phyloP scores from a whole-genome alignment of 1,140 invertebrate genomes.

The Mya arenaria region DNA sequence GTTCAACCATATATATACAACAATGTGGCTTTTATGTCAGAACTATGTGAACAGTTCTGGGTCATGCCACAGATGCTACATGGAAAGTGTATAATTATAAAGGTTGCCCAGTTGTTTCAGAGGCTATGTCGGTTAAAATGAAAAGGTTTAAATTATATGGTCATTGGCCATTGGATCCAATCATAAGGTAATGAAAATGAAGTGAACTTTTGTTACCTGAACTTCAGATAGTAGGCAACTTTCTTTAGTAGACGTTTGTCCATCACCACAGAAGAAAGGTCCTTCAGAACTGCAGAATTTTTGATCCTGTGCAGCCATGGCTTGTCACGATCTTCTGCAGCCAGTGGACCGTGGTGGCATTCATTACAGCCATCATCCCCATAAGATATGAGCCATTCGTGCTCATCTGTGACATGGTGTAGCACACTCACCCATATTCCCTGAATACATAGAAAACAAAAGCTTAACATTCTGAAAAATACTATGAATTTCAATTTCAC shows the following conservation, averaged over 20 bases:
- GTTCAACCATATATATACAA: no score
- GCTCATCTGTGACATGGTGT: constrained; percentile 32
- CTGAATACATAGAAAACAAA: neutral
- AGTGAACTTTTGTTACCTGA: neutral
- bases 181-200: neutral
- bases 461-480: no score
- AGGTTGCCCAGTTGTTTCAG: no score
- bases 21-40: no score
- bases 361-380: neutral
- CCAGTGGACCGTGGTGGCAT: constrained; percentile 12
- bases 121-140: neutral
- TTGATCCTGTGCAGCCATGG: neutral
- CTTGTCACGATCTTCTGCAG: neutral
- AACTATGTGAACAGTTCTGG: no score
- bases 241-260: constrained; percentile 4
- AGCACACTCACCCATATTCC: constrained; percentile 43
- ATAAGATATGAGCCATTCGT: constrained; percentile 14
- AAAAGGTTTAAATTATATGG: neutral
- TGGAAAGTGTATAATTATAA: no score
- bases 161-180: neutral
- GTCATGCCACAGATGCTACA: no score
- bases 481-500: no score
- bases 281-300: neutral
- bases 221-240: neutral
- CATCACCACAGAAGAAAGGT: neutral